Evolutionary conservation across 23 tunicate species (phyloP).

Genomic region (Clavelina lepadiformis): DNA sequence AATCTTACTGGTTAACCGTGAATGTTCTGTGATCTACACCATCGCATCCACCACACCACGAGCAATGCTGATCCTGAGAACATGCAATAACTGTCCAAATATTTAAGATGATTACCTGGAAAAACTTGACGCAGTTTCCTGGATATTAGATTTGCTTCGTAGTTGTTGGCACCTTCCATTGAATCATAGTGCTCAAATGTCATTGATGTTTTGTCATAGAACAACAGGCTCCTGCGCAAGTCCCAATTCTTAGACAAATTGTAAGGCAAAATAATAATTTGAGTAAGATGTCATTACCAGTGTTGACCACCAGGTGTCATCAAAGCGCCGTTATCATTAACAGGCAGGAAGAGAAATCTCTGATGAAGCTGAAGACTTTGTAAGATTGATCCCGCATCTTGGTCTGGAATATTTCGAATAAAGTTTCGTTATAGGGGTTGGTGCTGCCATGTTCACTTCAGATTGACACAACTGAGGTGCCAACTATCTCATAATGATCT

Average conservation of each 20-base stretch:
- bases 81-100: too few relatives aligned
- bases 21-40: too few relatives aligned
- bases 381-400: background rate
- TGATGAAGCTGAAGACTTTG: background rate
- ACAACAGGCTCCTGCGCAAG: background rate
- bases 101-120: background rate
- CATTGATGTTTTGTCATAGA: background rate
- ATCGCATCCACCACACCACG: too few relatives aligned
- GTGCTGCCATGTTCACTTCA: too few relatives aligned
- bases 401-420: background rate
- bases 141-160: background rate
- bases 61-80: too few relatives aligned
- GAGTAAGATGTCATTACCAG: background rate
- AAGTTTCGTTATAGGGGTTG: too few relatives aligned
- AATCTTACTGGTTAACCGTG: too few relatives aligned
- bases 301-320: background rate
- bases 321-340: background rate
- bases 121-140: background rate
- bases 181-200: background rate
- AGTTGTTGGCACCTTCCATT: background rate
- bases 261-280: background rate
- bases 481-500: too few relatives aligned
- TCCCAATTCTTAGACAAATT: background rate
- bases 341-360: background rate
- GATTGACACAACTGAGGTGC: too few relatives aligned